Evolutionary conservation across 2,797 vertebrate species (phyloP).

Genomic region (Pogonophryne albipinna): DNA sequence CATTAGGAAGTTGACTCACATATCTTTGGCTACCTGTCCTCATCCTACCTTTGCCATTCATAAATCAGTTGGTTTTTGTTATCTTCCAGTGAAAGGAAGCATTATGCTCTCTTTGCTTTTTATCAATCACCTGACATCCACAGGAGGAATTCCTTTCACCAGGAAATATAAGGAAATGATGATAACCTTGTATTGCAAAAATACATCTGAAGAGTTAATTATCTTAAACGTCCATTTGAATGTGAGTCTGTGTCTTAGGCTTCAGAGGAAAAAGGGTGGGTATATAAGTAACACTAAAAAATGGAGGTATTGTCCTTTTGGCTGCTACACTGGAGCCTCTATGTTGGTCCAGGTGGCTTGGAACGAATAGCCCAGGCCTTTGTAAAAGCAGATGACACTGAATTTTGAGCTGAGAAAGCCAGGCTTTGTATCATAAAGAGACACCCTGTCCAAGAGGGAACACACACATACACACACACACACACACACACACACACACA

Average conservation of each 20-base stretch:
- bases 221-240: slow-evolving; percentile 41
- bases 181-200: neutral
- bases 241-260: slow-evolving; percentile 36
- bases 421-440: slow-evolving; percentile 82
- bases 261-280: slow-evolving; percentile 48
- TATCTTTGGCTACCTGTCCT: too few relatives aligned
- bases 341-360: slow-evolving; percentile 82
- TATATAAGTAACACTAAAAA: slow-evolving; percentile 69
- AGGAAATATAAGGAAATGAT: slow-evolving; percentile 7
- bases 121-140: slow-evolving; percentile 26
- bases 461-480: slow-evolving; percentile 39
- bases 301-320: slow-evolving; percentile 76
- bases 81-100: neutral
- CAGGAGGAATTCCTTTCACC: slow-evolving; percentile 4
- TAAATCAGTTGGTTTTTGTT: too few relatives aligned
- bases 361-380: slow-evolving; percentile 77
- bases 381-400: slow-evolving; percentile 84
- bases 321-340: slow-evolving; percentile 78
- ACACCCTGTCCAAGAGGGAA: slow-evolving; percentile 76
- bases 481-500: slow-evolving; percentile 39
- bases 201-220: slow-evolving; percentile 13
- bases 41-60: too few relatives aligned
- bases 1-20: too few relatives aligned
- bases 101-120: neutral
- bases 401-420: slow-evolving; percentile 82